Conservation (phyloP, 2,888 invertebrate genomes). For the Exocentrus adspersus region DNA sequence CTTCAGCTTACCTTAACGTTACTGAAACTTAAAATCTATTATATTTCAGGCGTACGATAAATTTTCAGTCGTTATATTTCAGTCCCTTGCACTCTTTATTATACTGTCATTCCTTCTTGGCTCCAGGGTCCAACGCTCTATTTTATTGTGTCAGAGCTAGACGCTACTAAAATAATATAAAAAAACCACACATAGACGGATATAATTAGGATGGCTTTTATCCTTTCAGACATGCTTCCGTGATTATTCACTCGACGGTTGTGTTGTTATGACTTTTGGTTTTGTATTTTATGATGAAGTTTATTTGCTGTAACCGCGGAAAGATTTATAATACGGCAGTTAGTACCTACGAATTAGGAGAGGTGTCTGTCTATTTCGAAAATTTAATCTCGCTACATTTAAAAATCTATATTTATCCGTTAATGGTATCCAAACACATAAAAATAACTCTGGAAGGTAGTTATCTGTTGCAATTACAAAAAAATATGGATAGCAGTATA, state of each 20-base stretch:
- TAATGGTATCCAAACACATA: no score
- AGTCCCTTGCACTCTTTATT: constrained; percentile 1
- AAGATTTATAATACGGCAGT: not conserved
- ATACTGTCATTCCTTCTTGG: not conserved
- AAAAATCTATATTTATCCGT: no score
- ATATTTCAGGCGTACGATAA: no score
- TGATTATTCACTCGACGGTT: not conserved
- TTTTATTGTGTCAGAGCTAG: not conserved
- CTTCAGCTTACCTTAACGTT: no score
- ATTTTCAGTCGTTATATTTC: no score
- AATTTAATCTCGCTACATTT: no score
- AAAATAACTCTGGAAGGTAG: no score
- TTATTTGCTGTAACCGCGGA: not conserved
- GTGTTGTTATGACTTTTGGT: constrained; percentile 3
- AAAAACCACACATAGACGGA: constrained; percentile 12
- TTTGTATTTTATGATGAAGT: not conserved
- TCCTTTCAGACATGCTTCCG: not conserved
- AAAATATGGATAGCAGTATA: no score
- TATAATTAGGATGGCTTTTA: constrained; percentile 19
- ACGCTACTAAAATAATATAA: constrained; percentile 1
- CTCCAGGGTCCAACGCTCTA: not conserved
- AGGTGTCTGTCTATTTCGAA: no score
- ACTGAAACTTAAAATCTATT: no score
- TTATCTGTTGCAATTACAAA: no score
- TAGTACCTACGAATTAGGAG: not conserved